Percentiles rank a stretch among this genome's conserved stretches.
phyloP scores from a whole-genome alignment of 53 echinoderm and acorn worm genomes.

The Henricia sp. region DNA sequence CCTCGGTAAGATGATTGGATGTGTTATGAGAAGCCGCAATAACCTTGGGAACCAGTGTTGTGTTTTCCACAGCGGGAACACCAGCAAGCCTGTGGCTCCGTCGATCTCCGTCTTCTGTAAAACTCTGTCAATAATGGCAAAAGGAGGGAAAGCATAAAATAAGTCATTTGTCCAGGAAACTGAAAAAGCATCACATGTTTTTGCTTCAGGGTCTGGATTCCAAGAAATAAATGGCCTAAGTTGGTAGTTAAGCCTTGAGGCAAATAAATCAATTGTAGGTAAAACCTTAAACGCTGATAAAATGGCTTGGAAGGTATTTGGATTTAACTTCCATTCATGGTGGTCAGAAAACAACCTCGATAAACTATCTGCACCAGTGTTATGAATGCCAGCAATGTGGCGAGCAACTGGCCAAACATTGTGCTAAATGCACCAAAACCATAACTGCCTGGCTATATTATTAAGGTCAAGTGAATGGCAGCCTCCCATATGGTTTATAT shows the following conservation, averaged over 20 bases:
- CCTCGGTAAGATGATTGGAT: neutral
- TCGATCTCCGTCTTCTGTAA: neutral
- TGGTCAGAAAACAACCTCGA: neutral
- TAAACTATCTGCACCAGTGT: neutral
- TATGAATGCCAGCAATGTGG: neutral
- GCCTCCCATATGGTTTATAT: constrained; percentile 7
- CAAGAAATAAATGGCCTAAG: neutral
- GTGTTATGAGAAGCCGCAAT: neutral
- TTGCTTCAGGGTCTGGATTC: neutral
- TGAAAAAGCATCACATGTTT: no score
- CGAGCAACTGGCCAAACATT: neutral
- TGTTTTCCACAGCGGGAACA: no score
- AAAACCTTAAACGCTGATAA: neutral
- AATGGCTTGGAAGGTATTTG: neutral
- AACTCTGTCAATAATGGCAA: no score
- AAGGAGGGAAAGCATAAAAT: neutral
- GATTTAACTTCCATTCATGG: neutral
- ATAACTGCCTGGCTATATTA: neutral
- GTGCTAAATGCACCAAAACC: neutral
- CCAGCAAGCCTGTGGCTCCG: neutral
- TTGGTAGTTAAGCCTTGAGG: neutral
- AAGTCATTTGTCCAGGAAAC: neutral
- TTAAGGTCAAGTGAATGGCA: neutral
- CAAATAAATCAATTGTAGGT: neutral
- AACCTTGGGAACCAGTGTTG: no score